These are phyloP conservation scores for Hydrotaea diabolus DNA, from an alignment of 2,888 invertebrate species.

Conservation along the genomic window DNA sequence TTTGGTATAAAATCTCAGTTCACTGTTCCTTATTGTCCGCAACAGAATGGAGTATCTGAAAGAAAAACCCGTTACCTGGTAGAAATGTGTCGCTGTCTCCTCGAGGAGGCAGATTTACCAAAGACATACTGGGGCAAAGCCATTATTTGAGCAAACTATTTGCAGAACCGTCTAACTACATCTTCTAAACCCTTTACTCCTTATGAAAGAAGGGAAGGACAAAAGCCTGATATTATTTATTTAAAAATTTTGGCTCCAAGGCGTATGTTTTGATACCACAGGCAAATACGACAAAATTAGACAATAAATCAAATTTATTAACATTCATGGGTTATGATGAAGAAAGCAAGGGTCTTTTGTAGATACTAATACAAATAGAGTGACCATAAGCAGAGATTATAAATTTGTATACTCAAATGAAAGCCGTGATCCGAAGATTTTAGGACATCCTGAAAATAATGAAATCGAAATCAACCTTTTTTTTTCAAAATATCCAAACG, in stretches of 20 bases:
- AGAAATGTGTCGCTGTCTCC: slow-evolving; percentile 71
- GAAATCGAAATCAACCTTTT: neutral
- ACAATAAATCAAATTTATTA: slow-evolving; percentile 57
- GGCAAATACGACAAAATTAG: slow-evolving; percentile 65
- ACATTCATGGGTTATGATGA: slow-evolving; percentile 68
- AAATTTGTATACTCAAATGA: slow-evolving; percentile 24
- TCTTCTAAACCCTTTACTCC: slow-evolving; percentile 50
- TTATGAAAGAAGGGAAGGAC: slow-evolving; percentile 52
- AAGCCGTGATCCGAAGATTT: neutral
- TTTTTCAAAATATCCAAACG: too few relatives aligned
- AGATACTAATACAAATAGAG: slow-evolving; percentile 45
- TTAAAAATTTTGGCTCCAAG: slow-evolving; percentile 57
- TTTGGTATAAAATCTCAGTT: slow-evolving; percentile 18
- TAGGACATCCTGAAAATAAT: neutral
- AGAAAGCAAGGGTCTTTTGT: slow-evolving; percentile 66
- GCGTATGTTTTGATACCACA: slow-evolving; percentile 61
- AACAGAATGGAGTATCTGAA: slow-evolving; percentile 72
- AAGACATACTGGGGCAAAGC: slow-evolving; percentile 63
- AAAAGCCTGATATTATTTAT: slow-evolving; percentile 49
- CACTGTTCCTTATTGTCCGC: slow-evolving; percentile 67
- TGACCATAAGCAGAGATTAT: slow-evolving; percentile 40
- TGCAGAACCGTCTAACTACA: slow-evolving; percentile 45
- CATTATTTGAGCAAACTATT: slow-evolving; percentile 46
- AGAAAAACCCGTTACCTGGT: slow-evolving; percentile 68
- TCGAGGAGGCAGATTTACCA: slow-evolving; percentile 70